These are phyloP conservation scores for Eulemur rubriventer DNA, from an alignment of 2,797 vertebrate genomes.

Conservation along the genomic window DNA sequence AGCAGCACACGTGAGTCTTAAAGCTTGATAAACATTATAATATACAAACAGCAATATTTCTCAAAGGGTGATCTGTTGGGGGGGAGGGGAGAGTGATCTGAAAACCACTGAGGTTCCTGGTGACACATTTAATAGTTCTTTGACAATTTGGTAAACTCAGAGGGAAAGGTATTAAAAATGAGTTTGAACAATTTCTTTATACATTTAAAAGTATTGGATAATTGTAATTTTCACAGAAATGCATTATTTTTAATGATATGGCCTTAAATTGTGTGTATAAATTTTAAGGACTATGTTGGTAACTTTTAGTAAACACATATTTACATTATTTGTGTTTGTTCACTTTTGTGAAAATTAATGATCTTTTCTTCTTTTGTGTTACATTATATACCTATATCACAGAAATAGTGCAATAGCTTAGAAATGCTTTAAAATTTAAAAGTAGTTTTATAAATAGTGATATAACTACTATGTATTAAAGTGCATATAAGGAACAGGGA, in stretches of 20 bases:
- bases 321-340: background rate
- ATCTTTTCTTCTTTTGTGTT: background rate
- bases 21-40: background rate
- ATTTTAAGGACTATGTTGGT: background rate
- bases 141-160: background rate
- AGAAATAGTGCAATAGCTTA: background rate
- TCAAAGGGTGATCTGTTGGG: background rate
- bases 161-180: background rate
- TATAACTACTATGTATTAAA: background rate
- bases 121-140: background rate
- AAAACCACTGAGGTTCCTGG: background rate
- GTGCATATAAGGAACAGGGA: background rate
- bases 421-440: background rate
- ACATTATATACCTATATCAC: background rate
- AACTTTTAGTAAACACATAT: background rate
- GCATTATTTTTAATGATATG: background rate
- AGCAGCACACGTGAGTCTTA: background rate
- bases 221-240: background rate
- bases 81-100: background rate
- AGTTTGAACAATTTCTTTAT: background rate
- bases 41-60: background rate
- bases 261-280: background rate
- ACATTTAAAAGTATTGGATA: background rate
- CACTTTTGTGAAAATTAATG: background rate
- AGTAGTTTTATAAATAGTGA: background rate